Evolutionary conservation across 2,113 vertebrate species (phyloP).

Genomic region (Guaruba guarouba): DNA sequence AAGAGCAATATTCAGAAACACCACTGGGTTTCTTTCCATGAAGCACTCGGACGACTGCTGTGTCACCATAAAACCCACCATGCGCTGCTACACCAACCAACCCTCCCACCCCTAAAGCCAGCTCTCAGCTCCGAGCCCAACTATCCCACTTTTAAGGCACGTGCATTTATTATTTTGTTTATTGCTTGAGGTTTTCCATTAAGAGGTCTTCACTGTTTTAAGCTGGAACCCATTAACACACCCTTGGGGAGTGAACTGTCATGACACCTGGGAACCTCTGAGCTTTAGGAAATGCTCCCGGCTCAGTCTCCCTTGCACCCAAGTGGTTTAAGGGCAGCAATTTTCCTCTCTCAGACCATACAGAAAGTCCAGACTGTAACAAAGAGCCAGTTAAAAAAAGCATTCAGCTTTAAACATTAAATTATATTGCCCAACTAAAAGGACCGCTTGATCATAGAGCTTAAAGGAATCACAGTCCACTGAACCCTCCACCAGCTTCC

Average conservation of each 20-base stretch:
- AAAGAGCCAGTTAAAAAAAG: not conserved
- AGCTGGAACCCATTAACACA: not conserved
- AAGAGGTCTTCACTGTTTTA: not conserved
- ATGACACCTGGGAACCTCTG: not conserved
- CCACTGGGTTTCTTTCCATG: not conserved
- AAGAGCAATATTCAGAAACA: not conserved
- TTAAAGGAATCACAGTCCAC: not conserved
- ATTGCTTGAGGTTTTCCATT: not conserved
- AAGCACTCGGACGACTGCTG: fast-evolving
- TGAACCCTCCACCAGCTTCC: not conserved
- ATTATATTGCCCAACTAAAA: not conserved
- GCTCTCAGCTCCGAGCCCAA: not conserved
- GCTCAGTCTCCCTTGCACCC: not conserved
- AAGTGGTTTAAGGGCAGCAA: not conserved
- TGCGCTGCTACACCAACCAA: fast-evolving
- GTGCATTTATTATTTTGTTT: not conserved
- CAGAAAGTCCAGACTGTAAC: not conserved
- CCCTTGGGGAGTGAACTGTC: not conserved
- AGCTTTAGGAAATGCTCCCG: not conserved
- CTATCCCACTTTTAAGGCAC: not conserved
- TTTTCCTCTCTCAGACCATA: not conserved
- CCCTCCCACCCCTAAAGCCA: not conserved
- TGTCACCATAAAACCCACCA: not conserved
- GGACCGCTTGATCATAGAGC: not conserved
- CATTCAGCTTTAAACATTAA: not conserved